These are phyloP conservation scores for Psittacula cyanocephala DNA, from an alignment of 2,113 vertebrate species.

Conservation along the genomic window DNA sequence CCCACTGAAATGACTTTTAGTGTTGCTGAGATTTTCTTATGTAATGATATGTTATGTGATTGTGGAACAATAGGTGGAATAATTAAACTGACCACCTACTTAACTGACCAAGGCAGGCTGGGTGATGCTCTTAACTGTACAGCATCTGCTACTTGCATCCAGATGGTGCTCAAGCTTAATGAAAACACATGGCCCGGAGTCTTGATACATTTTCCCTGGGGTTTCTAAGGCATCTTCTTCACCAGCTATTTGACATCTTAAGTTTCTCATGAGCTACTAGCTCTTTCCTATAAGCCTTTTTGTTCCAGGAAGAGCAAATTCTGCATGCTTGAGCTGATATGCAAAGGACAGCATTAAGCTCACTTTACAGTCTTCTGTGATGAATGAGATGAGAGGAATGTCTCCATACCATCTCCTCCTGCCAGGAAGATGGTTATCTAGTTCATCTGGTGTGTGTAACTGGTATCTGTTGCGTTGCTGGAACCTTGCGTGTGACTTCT, in stretches of 20 bases:
- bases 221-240: background rate
- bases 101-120: slow-evolving; percentile 5
- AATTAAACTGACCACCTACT: slow-evolving; percentile 39
- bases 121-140: background rate
- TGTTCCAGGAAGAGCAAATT: background rate
- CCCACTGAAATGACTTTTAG: background rate
- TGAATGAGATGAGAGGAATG: slow-evolving; percentile 35
- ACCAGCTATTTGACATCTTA: background rate
- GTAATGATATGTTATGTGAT: background rate
- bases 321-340: background rate
- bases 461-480: background rate
- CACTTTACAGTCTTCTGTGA: background rate
- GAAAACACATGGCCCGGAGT: slow-evolving; percentile 10
- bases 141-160: slow-evolving; percentile 11
- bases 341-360: background rate
- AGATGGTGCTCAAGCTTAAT: slow-evolving; percentile 8
- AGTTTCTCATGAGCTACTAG: background rate
- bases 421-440: background rate
- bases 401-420: background rate
- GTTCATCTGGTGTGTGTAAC: background rate
- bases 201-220: background rate
- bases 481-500: background rate
- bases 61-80: slow-evolving; percentile 1
- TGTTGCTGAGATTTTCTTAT: background rate
- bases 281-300: background rate